A percentile compares a stretch with the other conserved stretches of the same genome.
Conservation (phyloP, 2,888 invertebrate species). For the Phrixothrix hirtus region DNA sequence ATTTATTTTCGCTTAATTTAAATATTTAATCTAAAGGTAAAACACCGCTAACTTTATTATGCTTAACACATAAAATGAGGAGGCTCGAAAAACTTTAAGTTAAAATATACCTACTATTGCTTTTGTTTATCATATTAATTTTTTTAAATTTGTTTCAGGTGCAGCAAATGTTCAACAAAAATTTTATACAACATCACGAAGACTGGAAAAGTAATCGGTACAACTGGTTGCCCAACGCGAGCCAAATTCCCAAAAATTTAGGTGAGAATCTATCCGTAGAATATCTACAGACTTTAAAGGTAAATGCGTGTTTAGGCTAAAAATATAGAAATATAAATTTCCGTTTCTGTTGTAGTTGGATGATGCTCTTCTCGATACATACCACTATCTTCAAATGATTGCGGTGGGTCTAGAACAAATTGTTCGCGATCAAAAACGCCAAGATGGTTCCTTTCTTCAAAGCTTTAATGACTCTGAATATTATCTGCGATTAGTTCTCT, state of each 20-base stretch:
- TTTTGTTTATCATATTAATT: too few relatives aligned
- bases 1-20: too few relatives aligned
- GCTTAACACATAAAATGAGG: too few relatives aligned
- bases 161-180: slow-evolving; percentile 54
- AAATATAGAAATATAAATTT: too few relatives aligned
- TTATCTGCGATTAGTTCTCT: slow-evolving; percentile 66
- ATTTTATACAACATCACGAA: slow-evolving; percentile 52
- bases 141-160: slow-evolving; percentile 59
- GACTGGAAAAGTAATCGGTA: slow-evolving; percentile 56
- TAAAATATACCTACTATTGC: too few relatives aligned
- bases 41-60: too few relatives aligned
- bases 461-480: slow-evolving; percentile 65
- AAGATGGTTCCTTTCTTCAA: slow-evolving; percentile 55
- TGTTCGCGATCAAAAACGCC: slow-evolving; percentile 62
- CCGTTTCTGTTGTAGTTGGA: slow-evolving; percentile 34
- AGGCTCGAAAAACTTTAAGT: slow-evolving; percentile 31
- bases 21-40: too few relatives aligned
- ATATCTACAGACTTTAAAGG: slow-evolving; percentile 56
- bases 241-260: slow-evolving; percentile 58
- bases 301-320: too few relatives aligned
- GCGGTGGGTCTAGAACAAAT: slow-evolving; percentile 73
- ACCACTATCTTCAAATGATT: slow-evolving; percentile 70
- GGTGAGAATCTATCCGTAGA: slow-evolving; percentile 53
- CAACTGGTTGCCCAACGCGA: slow-evolving; percentile 58
- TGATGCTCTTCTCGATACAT: slow-evolving; percentile 57